Percentiles rank a stretch among this genome's conserved stretches.
phyloP scores from a whole-genome alignment of 1,140 invertebrate species.

The Leptopilina clavipes region DNA sequence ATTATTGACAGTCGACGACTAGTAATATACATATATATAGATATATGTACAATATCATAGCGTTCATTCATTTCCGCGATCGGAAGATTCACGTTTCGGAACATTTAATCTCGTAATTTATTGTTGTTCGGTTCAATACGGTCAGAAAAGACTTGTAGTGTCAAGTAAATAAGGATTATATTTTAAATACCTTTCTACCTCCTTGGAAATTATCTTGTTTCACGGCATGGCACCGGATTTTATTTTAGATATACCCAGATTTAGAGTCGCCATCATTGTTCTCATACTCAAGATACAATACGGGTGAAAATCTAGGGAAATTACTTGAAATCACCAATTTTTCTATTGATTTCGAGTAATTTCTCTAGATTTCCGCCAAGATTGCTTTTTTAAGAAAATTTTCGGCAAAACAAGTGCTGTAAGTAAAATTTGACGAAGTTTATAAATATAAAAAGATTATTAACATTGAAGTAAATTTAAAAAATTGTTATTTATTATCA shows the following conservation, averaged over 20 bases:
- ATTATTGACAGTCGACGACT: not conserved
- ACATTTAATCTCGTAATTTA: not conserved
- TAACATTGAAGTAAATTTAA: not conserved
- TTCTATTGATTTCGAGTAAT: constrained; percentile 34
- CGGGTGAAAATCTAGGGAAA: constrained; percentile 34
- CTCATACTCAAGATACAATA: constrained; percentile 23
- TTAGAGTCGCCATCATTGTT: constrained; percentile 27
- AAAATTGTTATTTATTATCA: not conserved
- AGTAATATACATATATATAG: not conserved
- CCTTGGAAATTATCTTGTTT: not conserved
- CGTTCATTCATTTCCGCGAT: constrained; percentile 10
- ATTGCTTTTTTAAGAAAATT: not conserved
- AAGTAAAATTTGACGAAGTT: not conserved
- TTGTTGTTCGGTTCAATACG: not conserved
- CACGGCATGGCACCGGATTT: constrained; percentile 21
- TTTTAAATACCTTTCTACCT: not conserved
- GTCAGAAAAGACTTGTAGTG: not conserved
- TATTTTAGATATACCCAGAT: constrained; percentile 29
- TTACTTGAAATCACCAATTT: constrained; percentile 32
- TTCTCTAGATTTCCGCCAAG: constrained; percentile 32
- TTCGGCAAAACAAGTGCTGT: not conserved
- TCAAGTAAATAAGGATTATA: not conserved
- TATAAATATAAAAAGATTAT: not conserved
- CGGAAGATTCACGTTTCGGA: constrained; percentile 29
- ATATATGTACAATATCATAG: not conserved